Conservation (phyloP, 2,113 vertebrate species). For the Oenanthe melanoleuca region DNA sequence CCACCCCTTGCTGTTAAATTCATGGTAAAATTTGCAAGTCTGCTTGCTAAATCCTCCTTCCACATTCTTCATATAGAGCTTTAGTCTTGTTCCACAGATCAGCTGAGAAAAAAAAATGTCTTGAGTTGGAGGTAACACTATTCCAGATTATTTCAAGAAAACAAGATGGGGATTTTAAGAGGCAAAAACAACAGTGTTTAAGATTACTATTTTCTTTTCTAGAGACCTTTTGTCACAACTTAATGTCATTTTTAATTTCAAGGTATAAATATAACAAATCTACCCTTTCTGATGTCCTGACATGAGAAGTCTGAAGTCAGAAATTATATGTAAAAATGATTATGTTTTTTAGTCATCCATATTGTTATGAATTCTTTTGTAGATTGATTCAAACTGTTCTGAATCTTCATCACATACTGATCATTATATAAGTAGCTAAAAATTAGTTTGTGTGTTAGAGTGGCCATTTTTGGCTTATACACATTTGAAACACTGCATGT, state of each 20-base stretch:
- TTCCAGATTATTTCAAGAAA: not conserved
- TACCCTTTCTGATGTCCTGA: not conserved
- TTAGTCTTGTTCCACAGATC: not conserved
- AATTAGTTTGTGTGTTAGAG: not conserved
- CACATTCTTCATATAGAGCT: not conserved
- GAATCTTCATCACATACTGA: not conserved
- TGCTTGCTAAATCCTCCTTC: not conserved
- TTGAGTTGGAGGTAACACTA: not conserved
- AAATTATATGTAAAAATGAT: not conserved
- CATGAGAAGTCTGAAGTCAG: not conserved
- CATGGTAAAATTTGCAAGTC: not conserved
- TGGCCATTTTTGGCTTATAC: not conserved
- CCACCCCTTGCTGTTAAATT: not conserved
- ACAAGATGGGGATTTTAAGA: not conserved
- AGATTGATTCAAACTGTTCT: not conserved
- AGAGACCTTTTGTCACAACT: not conserved
- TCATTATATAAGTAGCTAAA: not conserved
- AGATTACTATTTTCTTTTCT: not conserved
- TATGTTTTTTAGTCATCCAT: not conserved
- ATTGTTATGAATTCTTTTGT: not conserved
- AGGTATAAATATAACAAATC: not conserved
- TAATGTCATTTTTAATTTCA: not conserved
- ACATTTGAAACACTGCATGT: not conserved
- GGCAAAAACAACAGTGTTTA: not conserved
- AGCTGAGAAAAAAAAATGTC: not conserved